Conservation (phyloP, 2,113 vertebrate genomes). For the Rafetus swinhoei region DNA sequence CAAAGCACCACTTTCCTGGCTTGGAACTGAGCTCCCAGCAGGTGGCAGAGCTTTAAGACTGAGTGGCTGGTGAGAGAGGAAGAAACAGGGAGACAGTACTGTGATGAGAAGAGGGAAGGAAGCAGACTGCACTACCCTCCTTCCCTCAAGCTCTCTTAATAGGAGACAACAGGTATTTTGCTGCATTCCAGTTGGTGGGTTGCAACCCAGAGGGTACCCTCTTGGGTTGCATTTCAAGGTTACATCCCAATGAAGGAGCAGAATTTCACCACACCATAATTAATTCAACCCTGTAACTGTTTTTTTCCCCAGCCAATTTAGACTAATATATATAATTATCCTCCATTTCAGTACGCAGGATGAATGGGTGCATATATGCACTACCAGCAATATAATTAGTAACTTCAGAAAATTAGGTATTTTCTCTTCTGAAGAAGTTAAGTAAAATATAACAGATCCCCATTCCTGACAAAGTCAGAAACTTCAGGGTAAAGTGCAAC, state of each 20-base stretch:
- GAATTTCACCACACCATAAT: neutral
- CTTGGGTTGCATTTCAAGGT: neutral
- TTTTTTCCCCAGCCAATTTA: neutral
- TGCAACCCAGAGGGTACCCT: neutral
- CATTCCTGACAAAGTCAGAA: neutral
- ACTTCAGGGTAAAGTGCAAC: neutral
- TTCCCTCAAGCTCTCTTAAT: neutral
- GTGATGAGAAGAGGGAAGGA: neutral
- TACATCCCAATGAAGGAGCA: neutral
- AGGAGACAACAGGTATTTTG: neutral
- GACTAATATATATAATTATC: neutral
- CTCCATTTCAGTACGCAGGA: neutral
- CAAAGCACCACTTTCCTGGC: neutral
- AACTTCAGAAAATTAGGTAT: conserved; percentile 12
- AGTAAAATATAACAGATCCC: neutral
- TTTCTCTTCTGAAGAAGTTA: conserved; percentile 39
- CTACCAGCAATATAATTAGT: neutral
- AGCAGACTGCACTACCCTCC: rapidly evolving
- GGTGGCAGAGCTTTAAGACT: neutral
- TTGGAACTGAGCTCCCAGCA: neutral
- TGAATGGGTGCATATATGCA: neutral
- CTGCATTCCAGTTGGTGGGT: neutral
- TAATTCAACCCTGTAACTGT: neutral
- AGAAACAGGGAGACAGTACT: neutral
- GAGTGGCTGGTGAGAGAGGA: neutral